A percentile compares a stretch with the other conserved stretches of the same genome.
phyloP scores from a whole-genome alignment of 2,797 vertebrate genomes.

The Apogon talboti region DNA sequence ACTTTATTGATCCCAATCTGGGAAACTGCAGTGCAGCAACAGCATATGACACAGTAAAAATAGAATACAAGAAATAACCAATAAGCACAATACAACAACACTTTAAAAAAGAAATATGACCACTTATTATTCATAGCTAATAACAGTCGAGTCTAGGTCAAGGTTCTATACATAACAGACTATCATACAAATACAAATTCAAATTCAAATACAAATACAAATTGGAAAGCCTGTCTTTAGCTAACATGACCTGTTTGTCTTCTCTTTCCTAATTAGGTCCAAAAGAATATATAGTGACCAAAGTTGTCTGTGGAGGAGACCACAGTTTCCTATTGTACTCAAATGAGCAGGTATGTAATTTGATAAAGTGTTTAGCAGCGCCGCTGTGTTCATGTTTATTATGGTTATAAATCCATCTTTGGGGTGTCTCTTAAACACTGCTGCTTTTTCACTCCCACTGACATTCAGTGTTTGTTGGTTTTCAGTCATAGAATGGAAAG shows the following conservation, averaged over 20 bases:
- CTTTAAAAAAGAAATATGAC: neutral
- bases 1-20: too few species aligned
- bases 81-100: too few species aligned
- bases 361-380: conserved; percentile 49
- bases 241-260: conserved; percentile 4
- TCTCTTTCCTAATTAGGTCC: conserved; percentile 67
- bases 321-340: conserved; percentile 94
- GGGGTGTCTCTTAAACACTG: too few species aligned
- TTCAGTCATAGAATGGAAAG: neutral
- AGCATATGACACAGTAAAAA: too few species aligned
- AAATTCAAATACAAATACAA: too few species aligned
- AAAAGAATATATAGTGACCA: conserved; percentile 87
- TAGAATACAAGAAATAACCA: too few species aligned
- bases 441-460: neutral
- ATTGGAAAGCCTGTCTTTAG: neutral
- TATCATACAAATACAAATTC: neutral
- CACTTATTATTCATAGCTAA: neutral
- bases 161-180: neutral
- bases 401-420: too few species aligned
- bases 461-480: too few species aligned
- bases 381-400: neutral
- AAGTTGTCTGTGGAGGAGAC: conserved; percentile 94
- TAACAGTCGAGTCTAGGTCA: neutral
- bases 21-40: too few species aligned
- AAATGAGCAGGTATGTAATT: conserved; percentile 89